phyloP scores from a whole-genome alignment of 2,797 vertebrate genomes.

The Champsocephalus esox region DNA sequence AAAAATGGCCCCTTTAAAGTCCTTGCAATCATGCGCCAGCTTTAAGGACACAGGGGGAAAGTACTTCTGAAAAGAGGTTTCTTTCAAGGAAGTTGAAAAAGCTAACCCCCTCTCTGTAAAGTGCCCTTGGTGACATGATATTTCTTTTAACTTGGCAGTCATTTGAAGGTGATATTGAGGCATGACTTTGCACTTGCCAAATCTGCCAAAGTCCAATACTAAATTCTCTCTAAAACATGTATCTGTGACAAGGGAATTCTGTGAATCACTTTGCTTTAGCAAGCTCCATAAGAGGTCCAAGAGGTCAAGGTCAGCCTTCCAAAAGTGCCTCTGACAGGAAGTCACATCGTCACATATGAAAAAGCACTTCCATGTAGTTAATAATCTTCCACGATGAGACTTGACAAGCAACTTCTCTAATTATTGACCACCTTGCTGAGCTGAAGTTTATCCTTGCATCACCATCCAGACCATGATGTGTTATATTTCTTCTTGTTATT shows the following conservation, averaged over 20 bases:
- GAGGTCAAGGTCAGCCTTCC: constrained; percentile 15
- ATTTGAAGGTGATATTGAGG: constrained; percentile 60
- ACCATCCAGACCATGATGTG: not conserved
- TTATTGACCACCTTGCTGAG: constrained; percentile 1
- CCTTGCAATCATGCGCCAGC: not conserved
- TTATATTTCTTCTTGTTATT: constrained; percentile 15
- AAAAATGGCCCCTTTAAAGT: constrained; percentile 48
- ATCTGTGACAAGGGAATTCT: constrained; percentile 25
- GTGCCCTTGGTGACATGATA: constrained; percentile 42
- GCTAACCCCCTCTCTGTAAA: constrained; percentile 10
- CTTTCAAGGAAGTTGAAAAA: constrained; percentile 23
- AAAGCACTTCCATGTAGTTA: not conserved
- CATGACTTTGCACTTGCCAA: constrained; percentile 48
- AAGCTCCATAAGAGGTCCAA: constrained; percentile 13
- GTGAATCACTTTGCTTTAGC: constrained; percentile 20
- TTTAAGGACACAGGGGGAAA: constrained; percentile 6
- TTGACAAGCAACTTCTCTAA: not conserved
- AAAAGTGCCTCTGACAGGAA: constrained; percentile 9
- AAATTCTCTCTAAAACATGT: constrained; percentile 50
- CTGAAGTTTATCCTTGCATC: constrained; percentile 6
- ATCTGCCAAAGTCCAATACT: constrained; percentile 37
- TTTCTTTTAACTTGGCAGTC: constrained; percentile 50
- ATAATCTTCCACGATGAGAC: not conserved
- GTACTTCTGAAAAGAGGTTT: constrained; percentile 31
- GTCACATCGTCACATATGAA: constrained; percentile 1